A percentile compares a stretch with the other conserved stretches of the same genome.
Conservation (phyloP, 2,797 vertebrate genomes). For the Chiroxiphia lanceolata region DNA sequence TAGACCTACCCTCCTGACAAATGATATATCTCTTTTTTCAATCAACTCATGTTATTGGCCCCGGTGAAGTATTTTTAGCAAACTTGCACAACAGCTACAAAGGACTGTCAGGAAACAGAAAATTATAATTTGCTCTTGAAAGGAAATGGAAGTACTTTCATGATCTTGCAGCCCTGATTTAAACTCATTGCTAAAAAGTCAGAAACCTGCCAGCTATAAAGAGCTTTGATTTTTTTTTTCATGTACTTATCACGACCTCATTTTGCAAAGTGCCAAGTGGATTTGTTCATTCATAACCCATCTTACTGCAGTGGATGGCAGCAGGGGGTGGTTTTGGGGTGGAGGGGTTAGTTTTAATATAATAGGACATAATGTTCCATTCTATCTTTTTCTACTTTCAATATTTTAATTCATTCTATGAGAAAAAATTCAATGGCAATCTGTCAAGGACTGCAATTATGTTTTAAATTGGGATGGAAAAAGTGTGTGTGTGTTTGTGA, state of each 20-base stretch:
- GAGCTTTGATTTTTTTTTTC: slow-evolving; percentile 39
- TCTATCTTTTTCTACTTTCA: slow-evolving; percentile 36
- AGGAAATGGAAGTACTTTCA: neutral
- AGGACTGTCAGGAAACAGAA: neutral
- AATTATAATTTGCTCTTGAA: slow-evolving; percentile 2
- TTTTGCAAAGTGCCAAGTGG: slow-evolving; percentile 43
- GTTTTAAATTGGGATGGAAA: slow-evolving; percentile 30
- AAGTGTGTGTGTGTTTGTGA: neutral
- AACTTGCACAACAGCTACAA: neutral
- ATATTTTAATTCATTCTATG: slow-evolving; percentile 43
- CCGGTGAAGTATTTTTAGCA: neutral
- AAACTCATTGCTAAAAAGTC: neutral
- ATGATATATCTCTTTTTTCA: neutral
- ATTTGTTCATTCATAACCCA: slow-evolving; percentile 33
- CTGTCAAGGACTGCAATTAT: slow-evolving; percentile 45
- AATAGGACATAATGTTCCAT: slow-evolving; percentile 30
- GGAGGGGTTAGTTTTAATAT: slow-evolving; percentile 37
- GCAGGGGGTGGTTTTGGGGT: neutral
- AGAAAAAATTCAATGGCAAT: slow-evolving; percentile 33
- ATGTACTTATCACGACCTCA: slow-evolving; percentile 32
- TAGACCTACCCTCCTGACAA: neutral
- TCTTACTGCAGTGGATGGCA: slow-evolving; percentile 21
- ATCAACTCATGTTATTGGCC: neutral
- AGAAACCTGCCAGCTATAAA: neutral
- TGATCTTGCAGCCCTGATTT: slow-evolving; percentile 18